Percentiles rank a stretch among this genome's conserved stretches.
phyloP scores from a whole-genome alignment of 2,888 invertebrate species.

The Platerodrilus igneus region DNA sequence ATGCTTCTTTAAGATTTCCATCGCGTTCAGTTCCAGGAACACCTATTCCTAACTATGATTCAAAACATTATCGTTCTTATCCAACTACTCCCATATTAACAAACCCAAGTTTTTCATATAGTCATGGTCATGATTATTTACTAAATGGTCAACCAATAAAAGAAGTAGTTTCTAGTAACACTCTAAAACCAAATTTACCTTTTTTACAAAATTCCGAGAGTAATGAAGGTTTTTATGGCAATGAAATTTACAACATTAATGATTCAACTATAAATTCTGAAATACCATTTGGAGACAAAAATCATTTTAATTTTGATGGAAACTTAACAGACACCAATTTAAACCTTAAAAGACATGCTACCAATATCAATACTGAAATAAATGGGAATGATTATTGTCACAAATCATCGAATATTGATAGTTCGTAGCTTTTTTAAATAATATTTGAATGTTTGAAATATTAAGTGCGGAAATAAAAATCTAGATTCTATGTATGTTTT shows the following conservation, averaged over 20 bases:
- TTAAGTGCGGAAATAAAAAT: too few species aligned
- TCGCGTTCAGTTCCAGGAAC: conserved; percentile 69
- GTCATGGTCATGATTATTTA: conserved; percentile 43
- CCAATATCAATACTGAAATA: conserved; percentile 24
- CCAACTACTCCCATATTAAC: conserved; percentile 66
- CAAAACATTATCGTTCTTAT: conserved; percentile 57
- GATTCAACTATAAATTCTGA: conserved; percentile 23
- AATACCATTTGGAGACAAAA: conserved; percentile 27
- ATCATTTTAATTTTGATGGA: conserved; percentile 26
- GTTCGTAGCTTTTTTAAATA: conserved; percentile 11
- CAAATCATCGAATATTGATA: conserved; percentile 20
- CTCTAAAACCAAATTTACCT: conserved; percentile 13
- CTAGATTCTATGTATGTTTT: too few species aligned
- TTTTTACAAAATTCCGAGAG: conserved; percentile 20
- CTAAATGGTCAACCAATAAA: conserved; percentile 46
- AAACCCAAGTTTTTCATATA: conserved; percentile 40
- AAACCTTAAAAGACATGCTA: conserved; percentile 27
- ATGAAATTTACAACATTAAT: conserved; percentile 24
- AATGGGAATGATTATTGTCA: conserved; percentile 26
- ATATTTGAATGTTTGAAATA: too few species aligned
- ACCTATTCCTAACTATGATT: conserved; percentile 53
- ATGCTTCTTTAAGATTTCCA: conserved; percentile 38
- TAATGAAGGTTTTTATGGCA: conserved; percentile 22
- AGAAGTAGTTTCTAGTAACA: conserved; percentile 22
- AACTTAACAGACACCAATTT: conserved; percentile 22